Evolutionary conservation across 2,888 invertebrate species (phyloP).

Genomic region (Lissonota sp.): DNA sequence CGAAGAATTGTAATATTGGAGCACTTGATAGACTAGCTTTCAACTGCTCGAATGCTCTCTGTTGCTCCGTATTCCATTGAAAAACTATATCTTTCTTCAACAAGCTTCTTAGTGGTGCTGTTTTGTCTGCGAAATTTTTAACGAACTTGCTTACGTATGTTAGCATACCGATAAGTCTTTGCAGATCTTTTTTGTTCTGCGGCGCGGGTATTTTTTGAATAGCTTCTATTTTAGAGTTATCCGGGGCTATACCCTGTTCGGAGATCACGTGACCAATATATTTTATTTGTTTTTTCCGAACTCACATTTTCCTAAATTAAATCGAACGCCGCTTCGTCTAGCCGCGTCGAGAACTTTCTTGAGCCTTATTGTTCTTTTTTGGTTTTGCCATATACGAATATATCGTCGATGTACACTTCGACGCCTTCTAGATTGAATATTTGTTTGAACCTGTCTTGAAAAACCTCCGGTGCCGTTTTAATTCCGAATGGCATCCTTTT

Average conservation of each 20-base stretch:
- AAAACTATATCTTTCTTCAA: too few species aligned
- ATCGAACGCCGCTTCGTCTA: constrained; percentile 61
- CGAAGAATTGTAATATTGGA: too few species aligned
- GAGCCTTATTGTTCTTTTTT: constrained; percentile 67
- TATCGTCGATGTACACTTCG: constrained; percentile 72
- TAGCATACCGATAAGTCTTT: too few species aligned
- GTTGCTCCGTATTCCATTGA: too few species aligned
- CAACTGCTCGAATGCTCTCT: too few species aligned
- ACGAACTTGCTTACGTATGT: too few species aligned
- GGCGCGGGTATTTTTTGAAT: constrained; percentile 65
- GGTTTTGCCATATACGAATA: constrained; percentile 67
- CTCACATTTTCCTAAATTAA: constrained; percentile 67
- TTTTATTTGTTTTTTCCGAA: constrained; percentile 67
- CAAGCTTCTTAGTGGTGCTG: too few species aligned
- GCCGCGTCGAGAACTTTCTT: constrained; percentile 64
- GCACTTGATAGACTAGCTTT: too few species aligned
- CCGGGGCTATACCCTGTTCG: constrained; percentile 61
- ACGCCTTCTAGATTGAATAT: constrained; percentile 67
- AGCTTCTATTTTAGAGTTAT: constrained; percentile 65
- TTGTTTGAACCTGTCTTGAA: constrained; percentile 66
- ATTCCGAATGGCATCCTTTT: constrained; percentile 69
- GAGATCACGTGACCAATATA: constrained; percentile 70
- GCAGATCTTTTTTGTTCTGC: too few species aligned
- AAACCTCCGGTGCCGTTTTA: constrained; percentile 66
- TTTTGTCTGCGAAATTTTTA: too few species aligned